phyloP scores from a whole-genome alignment of 2,113 vertebrate species.

The Etheostoma cragini region DNA sequence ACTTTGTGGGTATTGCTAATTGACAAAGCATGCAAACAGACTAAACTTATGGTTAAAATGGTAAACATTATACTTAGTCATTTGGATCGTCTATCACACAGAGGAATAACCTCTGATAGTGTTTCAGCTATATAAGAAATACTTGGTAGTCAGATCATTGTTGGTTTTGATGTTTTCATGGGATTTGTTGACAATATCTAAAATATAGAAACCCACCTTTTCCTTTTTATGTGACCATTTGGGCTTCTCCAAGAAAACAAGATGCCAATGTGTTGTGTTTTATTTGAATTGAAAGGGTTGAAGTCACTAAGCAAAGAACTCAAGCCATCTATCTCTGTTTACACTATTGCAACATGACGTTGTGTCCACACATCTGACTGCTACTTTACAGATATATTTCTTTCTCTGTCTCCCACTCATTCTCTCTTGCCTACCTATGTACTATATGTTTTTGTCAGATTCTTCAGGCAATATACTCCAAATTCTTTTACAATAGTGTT shows the following conservation, averaged over 20 bases:
- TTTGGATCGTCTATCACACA: background rate
- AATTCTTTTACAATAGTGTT: conserved; percentile 1
- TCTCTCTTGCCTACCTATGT: background rate
- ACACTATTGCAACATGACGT: conserved; percentile 4
- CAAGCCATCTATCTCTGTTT: conserved; percentile 17
- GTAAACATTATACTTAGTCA: background rate
- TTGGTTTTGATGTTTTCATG: no score
- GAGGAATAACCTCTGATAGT: no score
- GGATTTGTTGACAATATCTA: background rate
- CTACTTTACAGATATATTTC: background rate
- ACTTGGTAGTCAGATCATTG: background rate
- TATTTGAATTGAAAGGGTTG: background rate
- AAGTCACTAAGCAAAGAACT: background rate
- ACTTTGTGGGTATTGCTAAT: background rate
- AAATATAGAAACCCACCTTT: background rate
- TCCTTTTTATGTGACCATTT: background rate
- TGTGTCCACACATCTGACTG: conserved; percentile 11
- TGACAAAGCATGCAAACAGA: background rate
- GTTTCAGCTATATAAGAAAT: background rate
- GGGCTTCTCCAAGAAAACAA: background rate
- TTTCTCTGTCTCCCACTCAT: conserved; percentile 21
- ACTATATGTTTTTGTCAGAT: conserved; percentile 1
- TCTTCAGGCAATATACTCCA: background rate
- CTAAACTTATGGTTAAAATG: background rate
- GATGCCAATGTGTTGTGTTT: background rate